A percentile compares a stretch with the other conserved stretches of the same genome.
These are phyloP conservation scores for Lepidurus couesii DNA, from an alignment of 1,140 invertebrate genomes.

Conservation along the genomic window DNA sequence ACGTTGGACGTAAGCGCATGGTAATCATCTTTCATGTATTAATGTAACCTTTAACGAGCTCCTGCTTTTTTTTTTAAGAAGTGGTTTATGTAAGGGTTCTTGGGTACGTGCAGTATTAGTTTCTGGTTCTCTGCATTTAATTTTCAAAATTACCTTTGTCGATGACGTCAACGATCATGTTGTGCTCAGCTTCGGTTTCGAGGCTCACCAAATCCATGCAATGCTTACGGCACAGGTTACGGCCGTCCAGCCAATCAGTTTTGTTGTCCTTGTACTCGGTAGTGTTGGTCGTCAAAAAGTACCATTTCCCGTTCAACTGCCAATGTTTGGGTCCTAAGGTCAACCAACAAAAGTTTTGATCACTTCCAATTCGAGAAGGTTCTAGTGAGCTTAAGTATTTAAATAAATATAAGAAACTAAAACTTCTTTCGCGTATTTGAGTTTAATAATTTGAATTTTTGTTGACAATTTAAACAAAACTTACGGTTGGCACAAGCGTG, in stretches of 20 bases:
- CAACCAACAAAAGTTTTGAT: slow-evolving; percentile 31
- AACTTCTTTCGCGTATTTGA: no score
- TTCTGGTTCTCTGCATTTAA: slow-evolving; percentile 4
- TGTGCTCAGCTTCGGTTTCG: slow-evolving; percentile 82
- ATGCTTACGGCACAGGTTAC: slow-evolving; percentile 82
- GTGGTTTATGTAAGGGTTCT: not conserved
- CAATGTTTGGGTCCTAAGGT: slow-evolving; percentile 80
- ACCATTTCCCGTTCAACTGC: slow-evolving; percentile 75
- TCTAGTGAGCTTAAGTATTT: no score
- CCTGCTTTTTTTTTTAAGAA: not conserved
- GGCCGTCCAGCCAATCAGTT: slow-evolving; percentile 81
- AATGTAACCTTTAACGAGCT: slow-evolving; percentile 21
- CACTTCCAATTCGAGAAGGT: no score
- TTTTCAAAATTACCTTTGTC: slow-evolving; percentile 59
- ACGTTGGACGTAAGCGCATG: not conserved
- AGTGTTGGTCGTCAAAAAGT: slow-evolving; percentile 79
- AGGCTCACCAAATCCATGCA: slow-evolving; percentile 86
- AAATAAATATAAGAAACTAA: no score
- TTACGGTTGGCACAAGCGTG: slow-evolving; percentile 32
- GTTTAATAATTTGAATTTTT: no score
- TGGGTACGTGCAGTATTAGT: not conserved
- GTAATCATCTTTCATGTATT: not conserved
- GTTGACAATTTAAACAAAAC: not conserved
- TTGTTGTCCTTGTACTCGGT: slow-evolving; percentile 67
- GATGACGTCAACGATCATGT: slow-evolving; percentile 76